Evolutionary conservation across 2,113 vertebrate species (phyloP).

Genomic region (Gavia stellata): DNA sequence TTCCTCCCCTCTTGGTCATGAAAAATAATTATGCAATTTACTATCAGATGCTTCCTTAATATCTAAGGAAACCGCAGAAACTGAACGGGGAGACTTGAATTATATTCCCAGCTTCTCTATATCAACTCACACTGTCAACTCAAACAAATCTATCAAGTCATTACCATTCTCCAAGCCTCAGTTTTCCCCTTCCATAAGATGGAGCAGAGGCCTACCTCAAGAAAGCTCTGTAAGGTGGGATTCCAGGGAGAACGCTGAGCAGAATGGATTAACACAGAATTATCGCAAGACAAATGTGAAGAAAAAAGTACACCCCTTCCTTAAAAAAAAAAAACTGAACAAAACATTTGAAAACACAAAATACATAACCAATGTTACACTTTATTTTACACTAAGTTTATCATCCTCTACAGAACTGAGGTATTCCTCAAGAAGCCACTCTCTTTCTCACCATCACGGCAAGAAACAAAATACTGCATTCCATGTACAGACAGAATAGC

Average conservation of each 20-base stretch:
- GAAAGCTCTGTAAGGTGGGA: neutral
- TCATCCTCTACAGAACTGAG: neutral
- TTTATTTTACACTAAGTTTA: neutral
- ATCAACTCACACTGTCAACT: constrained; percentile 17
- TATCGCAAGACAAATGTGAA: neutral
- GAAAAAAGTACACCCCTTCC: accelerated
- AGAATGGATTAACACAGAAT: neutral
- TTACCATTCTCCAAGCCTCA: neutral
- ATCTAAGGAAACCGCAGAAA: neutral
- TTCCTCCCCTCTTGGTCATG: neutral
- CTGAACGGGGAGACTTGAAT: neutral
- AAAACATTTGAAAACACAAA: neutral
- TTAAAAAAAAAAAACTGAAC: neutral
- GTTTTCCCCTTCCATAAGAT: neutral
- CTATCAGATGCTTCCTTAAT: constrained; percentile 11
- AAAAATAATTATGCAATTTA: constrained; percentile 61
- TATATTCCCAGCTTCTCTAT: constrained; percentile 22
- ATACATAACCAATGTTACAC: neutral
- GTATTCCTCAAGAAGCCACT: neutral
- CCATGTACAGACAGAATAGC: neutral
- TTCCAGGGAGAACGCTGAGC: neutral
- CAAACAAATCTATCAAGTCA: constrained; percentile 27
- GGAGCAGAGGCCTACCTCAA: neutral
- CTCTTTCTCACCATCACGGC: neutral
- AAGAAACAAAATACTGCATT: neutral